Conservation (phyloP, 1,140 invertebrate species). For the Sycophila sp. region DNA sequence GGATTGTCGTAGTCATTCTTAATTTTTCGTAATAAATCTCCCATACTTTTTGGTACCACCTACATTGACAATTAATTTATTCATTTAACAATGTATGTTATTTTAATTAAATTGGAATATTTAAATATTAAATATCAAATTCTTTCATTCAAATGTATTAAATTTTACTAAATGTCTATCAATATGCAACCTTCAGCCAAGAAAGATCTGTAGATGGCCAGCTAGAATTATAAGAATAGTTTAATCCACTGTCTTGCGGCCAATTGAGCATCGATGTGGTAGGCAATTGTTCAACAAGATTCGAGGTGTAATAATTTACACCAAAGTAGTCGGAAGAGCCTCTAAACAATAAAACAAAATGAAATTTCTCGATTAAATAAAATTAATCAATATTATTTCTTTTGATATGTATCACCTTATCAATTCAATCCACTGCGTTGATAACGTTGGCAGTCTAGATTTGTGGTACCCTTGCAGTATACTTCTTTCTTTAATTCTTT, state of each 20-base stretch:
- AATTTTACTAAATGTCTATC: too few relatives aligned
- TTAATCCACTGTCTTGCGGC: conserved; percentile 45
- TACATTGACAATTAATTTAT: conserved; percentile 8
- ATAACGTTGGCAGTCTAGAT: conserved; percentile 63
- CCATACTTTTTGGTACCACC: conserved; percentile 74
- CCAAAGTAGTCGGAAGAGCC: not conserved
- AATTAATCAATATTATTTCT: not conserved
- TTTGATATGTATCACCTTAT: conserved; percentile 47
- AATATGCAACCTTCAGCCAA: conserved; percentile 57
- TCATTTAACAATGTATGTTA: not conserved
- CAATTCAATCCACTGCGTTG: conserved; percentile 60
- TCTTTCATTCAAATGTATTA: too few relatives aligned
- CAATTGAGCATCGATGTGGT: conserved; percentile 28
- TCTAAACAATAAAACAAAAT: not conserved
- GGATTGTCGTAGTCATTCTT: conserved; percentile 74
- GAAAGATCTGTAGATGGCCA: conserved; percentile 48
- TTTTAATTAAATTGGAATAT: too few relatives aligned
- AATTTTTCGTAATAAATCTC: conserved; percentile 76
- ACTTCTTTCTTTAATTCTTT: conserved; percentile 67
- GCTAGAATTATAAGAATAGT: conserved; percentile 36
- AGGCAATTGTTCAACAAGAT: conserved; percentile 1
- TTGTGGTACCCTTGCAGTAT: conserved; percentile 64
- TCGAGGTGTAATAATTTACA: not conserved
- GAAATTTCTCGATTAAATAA: not conserved
- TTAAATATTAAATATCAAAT: too few relatives aligned